A percentile compares a stretch with the other conserved stretches of the same genome.
Conservation (phyloP, 2,113 vertebrate species). For the Etheostoma cragini region DNA sequence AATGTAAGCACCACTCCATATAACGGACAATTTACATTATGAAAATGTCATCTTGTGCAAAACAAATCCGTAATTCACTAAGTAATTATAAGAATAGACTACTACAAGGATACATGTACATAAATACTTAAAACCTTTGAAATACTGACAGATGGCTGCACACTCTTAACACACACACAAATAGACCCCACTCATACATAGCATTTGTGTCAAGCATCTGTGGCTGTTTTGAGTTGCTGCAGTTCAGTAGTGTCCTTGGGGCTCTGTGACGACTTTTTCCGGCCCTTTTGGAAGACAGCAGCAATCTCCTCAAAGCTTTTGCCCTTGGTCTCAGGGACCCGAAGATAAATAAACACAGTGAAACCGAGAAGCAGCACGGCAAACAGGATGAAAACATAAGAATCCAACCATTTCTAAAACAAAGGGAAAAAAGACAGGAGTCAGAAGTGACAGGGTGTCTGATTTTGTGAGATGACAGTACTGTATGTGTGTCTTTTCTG, state of each 20-base stretch:
- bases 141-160: constrained; percentile 22
- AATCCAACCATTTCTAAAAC: constrained; percentile 84
- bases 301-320: constrained; percentile 94
- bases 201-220: constrained; percentile 80
- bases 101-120: neutral
- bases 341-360: constrained; percentile 87
- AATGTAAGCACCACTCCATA: constrained; percentile 34
- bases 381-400: constrained; percentile 91
- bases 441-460: neutral
- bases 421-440: neutral
- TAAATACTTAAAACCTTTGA: neutral
- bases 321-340: constrained; percentile 95
- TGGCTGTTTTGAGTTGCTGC: constrained; percentile 82
- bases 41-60: neutral
- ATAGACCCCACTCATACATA: neutral
- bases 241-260: constrained; percentile 83
- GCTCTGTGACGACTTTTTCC: neutral
- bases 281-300: constrained; percentile 87
- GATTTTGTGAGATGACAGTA: neutral
- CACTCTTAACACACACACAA: neutral
- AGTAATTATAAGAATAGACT: neutral
- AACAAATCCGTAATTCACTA: neutral
- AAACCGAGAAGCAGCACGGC: constrained; percentile 87
- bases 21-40: neutral
- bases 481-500: neutral